Conservation (phyloP, 2,888 invertebrate species). For the Sisyra nigra region DNA sequence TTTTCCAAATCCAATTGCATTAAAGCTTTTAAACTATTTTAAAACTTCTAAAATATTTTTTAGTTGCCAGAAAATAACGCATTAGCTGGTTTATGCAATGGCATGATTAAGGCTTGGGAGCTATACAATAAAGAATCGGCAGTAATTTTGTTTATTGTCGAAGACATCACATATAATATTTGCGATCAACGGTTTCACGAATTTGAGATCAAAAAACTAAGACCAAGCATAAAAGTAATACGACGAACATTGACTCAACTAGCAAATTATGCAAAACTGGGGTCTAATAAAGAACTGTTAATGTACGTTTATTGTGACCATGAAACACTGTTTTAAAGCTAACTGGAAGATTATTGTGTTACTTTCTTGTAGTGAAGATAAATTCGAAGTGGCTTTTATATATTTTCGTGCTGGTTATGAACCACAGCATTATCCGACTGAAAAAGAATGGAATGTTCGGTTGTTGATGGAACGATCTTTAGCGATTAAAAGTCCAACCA, state of each 20-base stretch:
- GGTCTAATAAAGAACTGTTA: slow-evolving; percentile 47
- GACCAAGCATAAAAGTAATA: slow-evolving; percentile 56
- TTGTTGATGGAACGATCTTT: slow-evolving; percentile 59
- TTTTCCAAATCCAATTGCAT: too few relatives aligned
- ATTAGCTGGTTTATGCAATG: slow-evolving; percentile 60
- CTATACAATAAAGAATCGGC: slow-evolving; percentile 54
- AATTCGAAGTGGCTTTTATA: slow-evolving; percentile 64
- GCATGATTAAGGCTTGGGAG: slow-evolving; percentile 77
- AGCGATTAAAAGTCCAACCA: slow-evolving; percentile 95
- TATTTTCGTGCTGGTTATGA: slow-evolving; percentile 88
- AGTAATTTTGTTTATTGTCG: slow-evolving; percentile 74
- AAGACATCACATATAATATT: slow-evolving; percentile 79
- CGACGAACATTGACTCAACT: slow-evolving; percentile 63
- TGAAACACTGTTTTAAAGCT: too few relatives aligned
- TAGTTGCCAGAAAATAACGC: slow-evolving; percentile 79
- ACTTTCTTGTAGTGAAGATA: slow-evolving; percentile 24
- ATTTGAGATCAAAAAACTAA: slow-evolving; percentile 61
- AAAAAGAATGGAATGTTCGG: slow-evolving; percentile 75
- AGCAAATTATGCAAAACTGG: slow-evolving; percentile 38
- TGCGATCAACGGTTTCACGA: slow-evolving; percentile 92
- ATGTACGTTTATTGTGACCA: slow-evolving; percentile 37
- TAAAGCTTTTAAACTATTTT: too few relatives aligned
- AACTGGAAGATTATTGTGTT: too few relatives aligned
- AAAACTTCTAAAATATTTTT: slow-evolving; percentile 12
- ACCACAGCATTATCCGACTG: slow-evolving; percentile 65